These are phyloP conservation scores for Dasypus novemcinctus DNA, from an alignment of 2,113 vertebrate species.

Conservation along the genomic window DNA sequence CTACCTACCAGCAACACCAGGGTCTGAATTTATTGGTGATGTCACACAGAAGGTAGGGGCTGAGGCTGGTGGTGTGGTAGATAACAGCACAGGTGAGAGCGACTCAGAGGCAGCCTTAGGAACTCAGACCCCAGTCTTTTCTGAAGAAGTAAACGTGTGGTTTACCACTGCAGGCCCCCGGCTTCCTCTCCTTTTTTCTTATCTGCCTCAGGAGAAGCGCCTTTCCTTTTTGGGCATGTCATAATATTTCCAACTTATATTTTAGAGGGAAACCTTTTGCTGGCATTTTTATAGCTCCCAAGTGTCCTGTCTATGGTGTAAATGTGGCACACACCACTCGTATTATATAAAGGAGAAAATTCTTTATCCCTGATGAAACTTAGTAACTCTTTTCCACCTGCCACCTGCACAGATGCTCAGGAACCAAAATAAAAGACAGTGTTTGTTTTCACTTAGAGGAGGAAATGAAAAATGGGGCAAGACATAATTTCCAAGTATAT, in stretches of 20 bases:
- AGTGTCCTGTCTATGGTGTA: neutral
- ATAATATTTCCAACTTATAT: neutral
- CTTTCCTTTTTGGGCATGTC: neutral
- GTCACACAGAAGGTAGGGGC: conserved; percentile 90
- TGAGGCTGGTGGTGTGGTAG: neutral
- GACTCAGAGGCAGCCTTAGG: no score
- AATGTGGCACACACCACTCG: accelerated
- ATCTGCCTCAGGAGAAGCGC: neutral
- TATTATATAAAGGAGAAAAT: neutral
- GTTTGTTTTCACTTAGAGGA: neutral
- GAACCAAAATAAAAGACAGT: neutral
- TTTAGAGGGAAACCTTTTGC: neutral
- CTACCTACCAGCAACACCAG: conserved; percentile 88
- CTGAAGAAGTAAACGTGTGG: neutral
- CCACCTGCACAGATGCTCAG: neutral
- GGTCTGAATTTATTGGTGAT: conserved; percentile 91
- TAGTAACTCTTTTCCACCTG: neutral
- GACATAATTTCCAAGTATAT: neutral
- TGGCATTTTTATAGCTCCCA: accelerated
- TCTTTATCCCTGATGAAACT: accelerated
- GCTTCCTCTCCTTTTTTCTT: neutral
- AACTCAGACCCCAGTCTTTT: neutral
- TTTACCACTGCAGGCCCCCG: neutral
- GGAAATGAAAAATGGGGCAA: neutral
- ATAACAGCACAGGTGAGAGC: neutral